Evolutionary conservation across 2,797 vertebrate genomes (phyloP).

Genomic region (Vultur gryphus): DNA sequence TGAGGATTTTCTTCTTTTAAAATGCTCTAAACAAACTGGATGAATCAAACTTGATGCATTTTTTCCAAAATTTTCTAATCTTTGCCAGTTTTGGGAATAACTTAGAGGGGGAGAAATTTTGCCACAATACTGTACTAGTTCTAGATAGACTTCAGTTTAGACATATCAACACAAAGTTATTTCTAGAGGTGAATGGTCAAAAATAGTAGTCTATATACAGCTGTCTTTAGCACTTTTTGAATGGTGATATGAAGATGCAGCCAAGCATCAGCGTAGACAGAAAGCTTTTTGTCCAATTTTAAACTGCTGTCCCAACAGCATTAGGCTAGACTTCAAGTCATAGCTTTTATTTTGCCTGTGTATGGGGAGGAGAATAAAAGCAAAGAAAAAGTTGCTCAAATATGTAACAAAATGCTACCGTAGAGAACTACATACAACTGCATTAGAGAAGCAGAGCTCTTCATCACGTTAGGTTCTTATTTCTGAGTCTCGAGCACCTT

Average conservation of each 20-base stretch:
- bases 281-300: not conserved
- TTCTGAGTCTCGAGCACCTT: not conserved
- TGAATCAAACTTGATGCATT: not conserved
- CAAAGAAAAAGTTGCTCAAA: not conserved
- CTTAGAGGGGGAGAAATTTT: not conserved
- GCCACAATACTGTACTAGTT: not conserved
- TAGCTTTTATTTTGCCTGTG: not conserved
- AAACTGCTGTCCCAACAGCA: not conserved
- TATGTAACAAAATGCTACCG: not conserved
- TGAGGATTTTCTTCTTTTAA: not conserved
- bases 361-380: not conserved
- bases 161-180: not conserved
- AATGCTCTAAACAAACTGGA: not conserved
- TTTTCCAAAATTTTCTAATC: not conserved
- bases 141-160: not conserved
- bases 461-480: not conserved
- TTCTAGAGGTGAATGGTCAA: not conserved
- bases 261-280: not conserved
- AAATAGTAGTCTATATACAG: not conserved
- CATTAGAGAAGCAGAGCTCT: not conserved
- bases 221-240: not conserved
- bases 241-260: not conserved
- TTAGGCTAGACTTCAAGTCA: not conserved
- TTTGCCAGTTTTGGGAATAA: not conserved
- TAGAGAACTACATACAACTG: too few relatives aligned